Percentiles rank a stretch among this genome's conserved stretches.
phyloP scores from a whole-genome alignment of 2,888 invertebrate species.

The Hypselothyrea guttata region DNA sequence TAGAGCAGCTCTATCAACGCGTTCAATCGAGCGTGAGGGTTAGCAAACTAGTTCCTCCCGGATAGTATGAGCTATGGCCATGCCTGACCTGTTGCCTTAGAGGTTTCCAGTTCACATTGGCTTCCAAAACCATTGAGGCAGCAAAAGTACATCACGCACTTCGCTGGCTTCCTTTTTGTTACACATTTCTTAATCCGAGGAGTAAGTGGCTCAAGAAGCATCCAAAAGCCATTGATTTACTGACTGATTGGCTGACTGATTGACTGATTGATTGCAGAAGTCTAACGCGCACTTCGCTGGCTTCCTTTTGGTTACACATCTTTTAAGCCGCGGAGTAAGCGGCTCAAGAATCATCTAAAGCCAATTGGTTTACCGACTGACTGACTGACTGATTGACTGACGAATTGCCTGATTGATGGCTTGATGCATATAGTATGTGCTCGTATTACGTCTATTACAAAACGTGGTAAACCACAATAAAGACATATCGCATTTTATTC shows the following conservation, averaged over 20 bases:
- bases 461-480: constrained; percentile 72
- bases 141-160: constrained; percentile 60
- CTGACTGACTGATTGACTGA: not conserved
- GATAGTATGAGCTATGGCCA: not conserved
- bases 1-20: not conserved
- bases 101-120: constrained; percentile 15
- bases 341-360: constrained; percentile 15
- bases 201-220: constrained; percentile 14
- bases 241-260: not conserved
- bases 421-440: constrained; percentile 36
- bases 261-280: too few species aligned
- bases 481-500: constrained; percentile 48
- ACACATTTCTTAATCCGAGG: constrained; percentile 38
- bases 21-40: constrained; percentile 45
- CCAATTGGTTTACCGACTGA: not conserved
- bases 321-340: too few species aligned
- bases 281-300: constrained; percentile 1
- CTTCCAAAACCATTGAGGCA: constrained; percentile 45
- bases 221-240: constrained; percentile 2
- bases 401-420: not conserved
- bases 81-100: not conserved
- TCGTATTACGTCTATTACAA: constrained; percentile 76
- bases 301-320: not conserved
- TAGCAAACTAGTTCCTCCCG: constrained; percentile 3
- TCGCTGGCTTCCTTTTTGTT: constrained; percentile 58